Evolutionary conservation across 64 coral and sea anemone species (phyloP).

Genomic region (Catalaphyllia jardinei): DNA sequence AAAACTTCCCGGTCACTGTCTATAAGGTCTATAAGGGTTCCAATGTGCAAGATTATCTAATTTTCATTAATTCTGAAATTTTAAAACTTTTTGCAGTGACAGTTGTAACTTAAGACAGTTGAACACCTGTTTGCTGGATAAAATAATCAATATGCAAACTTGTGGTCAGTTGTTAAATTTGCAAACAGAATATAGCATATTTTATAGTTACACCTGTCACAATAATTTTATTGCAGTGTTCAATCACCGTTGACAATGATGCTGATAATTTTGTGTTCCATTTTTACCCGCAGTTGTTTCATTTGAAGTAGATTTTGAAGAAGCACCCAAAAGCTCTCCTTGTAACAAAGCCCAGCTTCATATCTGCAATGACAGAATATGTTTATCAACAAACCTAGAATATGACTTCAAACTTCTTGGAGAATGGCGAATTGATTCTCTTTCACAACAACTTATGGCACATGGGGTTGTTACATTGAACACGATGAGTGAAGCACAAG

Average conservation of each 20-base stretch:
- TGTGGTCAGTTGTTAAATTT: not conserved
- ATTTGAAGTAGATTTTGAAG: constrained; percentile 18
- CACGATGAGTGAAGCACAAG: not conserved
- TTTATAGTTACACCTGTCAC: not conserved
- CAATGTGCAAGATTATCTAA: too few relatives aligned
- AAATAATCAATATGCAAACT: not conserved
- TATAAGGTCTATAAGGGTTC: too few relatives aligned
- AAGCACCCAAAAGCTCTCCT: not conserved
- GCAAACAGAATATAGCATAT: not conserved
- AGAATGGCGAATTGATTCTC: constrained; percentile 2
- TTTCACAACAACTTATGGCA: not conserved
- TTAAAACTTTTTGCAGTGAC: not conserved
- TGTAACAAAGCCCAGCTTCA: constrained; percentile 7
- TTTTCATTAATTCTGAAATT: not conserved
- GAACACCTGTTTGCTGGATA: not conserved
- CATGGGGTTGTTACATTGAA: not conserved
- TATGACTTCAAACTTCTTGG: constrained; percentile 14
- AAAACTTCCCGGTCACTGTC: too few relatives aligned
- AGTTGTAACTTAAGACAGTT: not conserved
- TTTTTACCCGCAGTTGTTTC: not conserved
- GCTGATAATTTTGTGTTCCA: not conserved
- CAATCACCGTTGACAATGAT: not conserved
- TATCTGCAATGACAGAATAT: constrained; percentile 13
- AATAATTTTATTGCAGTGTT: not conserved
- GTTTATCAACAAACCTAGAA: constrained; percentile 4